Evolutionary conservation across 2,113 vertebrate genomes (phyloP), one percentile per base, ranked within the genome.

Genomic region (Melozone crissalis): DNA sequence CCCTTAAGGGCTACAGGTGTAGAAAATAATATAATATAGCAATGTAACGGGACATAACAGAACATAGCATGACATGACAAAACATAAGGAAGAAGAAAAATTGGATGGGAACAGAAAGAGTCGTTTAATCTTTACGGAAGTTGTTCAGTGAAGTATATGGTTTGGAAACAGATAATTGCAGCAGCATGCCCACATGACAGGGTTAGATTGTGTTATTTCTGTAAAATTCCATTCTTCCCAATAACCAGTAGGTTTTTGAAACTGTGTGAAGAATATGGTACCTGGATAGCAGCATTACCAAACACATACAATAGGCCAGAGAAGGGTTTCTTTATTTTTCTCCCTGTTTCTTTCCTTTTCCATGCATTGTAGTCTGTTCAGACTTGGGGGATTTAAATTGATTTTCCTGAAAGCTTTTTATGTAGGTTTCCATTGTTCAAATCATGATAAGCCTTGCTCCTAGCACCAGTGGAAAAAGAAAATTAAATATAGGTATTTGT

Each of bases 11-110:
- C 46, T 87, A 58, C 65, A 86, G 81, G 39, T n/a, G 1, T 35
- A 37, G 90, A 63, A 96, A 97, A 92, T 41, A 95, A 85, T 37
- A 67, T 41, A 93, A 81, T 43, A 21, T 55, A 87, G 55, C 35
- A 93, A 84, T 0, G 0, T 54, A 87, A 55, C 17, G 22, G n/a
- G 43, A 74, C 41, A 58, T 52, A 83, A 68, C 43, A 41, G 35
- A 89, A 91, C 69, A 54, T 62, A 86, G 49, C 13, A 89, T 89
- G 71, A 75, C 84, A 95, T 81, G 93, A 71, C 14, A 76, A 31
- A 90, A 80, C 33, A 62, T 14, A 67, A 71, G 20, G 57, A 84
- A 72, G 39, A 30, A 76, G 39, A 31, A 88, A 65, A 78, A 74
- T 27, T 49, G 20, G 4, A 39, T 59, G 20, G 44, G 39, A 63